These are phyloP conservation scores for Olivierus martensii DNA, from an alignment of 1,140 invertebrate genomes.

Conservation along the genomic window DNA sequence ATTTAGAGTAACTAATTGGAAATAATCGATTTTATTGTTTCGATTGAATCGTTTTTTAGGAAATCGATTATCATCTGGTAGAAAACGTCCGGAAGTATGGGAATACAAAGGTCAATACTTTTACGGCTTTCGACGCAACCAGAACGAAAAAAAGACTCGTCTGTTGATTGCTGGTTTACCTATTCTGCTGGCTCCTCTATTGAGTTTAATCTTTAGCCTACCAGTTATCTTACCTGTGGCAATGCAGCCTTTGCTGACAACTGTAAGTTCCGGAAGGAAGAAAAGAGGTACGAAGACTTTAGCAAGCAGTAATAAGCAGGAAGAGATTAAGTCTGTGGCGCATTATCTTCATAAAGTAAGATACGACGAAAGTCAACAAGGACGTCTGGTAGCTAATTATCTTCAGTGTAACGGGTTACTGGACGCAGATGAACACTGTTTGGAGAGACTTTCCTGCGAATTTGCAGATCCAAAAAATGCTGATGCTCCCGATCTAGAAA, in stretches of 20 bases:
- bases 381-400: conserved; percentile 25
- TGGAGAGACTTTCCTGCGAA: conserved; percentile 30
- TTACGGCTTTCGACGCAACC: conserved; percentile 7
- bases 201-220: conserved; percentile 9
- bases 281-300: too few species aligned
- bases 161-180: conserved; percentile 11
- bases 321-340: conserved; percentile 5
- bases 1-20: too few species aligned
- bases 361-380: conserved; percentile 18
- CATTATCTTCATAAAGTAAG: conserved; percentile 14
- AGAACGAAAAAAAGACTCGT: neutral
- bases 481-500: conserved; percentile 25
- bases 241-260: neutral
- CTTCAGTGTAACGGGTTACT: conserved; percentile 26
- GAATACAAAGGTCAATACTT: conserved; percentile 14
- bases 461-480: conserved; percentile 29
- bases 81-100: conserved; percentile 10
- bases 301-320: neutral
- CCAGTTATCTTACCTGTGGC: conserved; percentile 9
- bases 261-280: too few species aligned
- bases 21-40: too few species aligned
- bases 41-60: too few species aligned
- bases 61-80: too few species aligned
- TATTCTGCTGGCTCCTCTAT: conserved; percentile 8
- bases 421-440: conserved; percentile 20